Base-by-base conservation (phyloP, 2,797 vertebrate genomes). In the Microctenopoma steveboyesi region DNA sequence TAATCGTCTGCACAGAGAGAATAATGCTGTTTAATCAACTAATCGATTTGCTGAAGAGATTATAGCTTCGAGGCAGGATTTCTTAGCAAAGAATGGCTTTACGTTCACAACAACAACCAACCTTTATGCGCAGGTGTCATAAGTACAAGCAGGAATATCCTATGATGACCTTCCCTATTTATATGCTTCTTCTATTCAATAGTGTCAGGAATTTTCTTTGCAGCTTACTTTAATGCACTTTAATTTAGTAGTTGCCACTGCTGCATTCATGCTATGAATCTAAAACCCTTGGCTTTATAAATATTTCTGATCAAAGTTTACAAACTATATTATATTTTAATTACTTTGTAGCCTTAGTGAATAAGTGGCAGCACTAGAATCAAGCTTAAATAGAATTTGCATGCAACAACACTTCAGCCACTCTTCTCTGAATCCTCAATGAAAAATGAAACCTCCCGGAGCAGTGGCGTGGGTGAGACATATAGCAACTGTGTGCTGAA, bases 331-430 rank as follows among this genome's bases (percentile, higher is more conserved):
- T 59, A 45, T 25, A 49, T 60, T 76, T 43, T 68, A 70, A 79
- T 46, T 35, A 71, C 67, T 67, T 39, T 51, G 25, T 53, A 72
- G 62, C n/a, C 25, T 81, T 37, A 25, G 62, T 72, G 37, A 87
- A 84, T 73, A 43, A 85, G 62, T 74, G 68, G 66, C 76, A 72
- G 64, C 40, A 61, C 66, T 83, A 85, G 73, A 88, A 74, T 43
- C 33, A 39, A 69, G 58, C 45, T 69, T 69, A 54, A 71, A 79
- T 75, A 40, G 83, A 82, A 80, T 76, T 57, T 73, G 65, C 14
- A 73, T 74, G 22, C 27, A 83, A 52, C 53, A 72, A 51, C 58
- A 67, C 50, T 73, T 47, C 9, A 72, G 63, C 42, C 53, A 55
- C 64, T 64, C 27, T 58, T 49, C 28, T 64, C 37, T 50, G 57